These are phyloP conservation scores for Pyrgilauda ruficollis DNA, from an alignment of 2,113 vertebrate genomes.

Conservation along the genomic window DNA sequence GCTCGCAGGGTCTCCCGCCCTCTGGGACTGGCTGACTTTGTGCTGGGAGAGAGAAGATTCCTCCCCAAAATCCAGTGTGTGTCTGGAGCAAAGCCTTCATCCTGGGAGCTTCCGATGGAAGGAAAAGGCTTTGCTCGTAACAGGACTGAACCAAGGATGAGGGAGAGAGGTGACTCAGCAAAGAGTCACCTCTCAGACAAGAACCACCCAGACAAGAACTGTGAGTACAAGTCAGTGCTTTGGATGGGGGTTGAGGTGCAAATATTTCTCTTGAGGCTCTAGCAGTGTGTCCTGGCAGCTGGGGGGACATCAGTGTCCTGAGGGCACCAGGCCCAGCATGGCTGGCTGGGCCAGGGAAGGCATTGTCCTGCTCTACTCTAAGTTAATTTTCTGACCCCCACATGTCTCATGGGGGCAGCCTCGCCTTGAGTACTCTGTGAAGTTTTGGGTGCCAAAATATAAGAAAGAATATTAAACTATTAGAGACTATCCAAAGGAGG, in stretches of 20 bases:
- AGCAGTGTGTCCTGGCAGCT: neutral
- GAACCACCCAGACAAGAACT: neutral
- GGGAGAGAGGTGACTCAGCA: neutral
- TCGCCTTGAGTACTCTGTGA: neutral
- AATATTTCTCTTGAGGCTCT: neutral
- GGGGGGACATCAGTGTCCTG: neutral
- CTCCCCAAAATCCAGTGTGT: neutral
- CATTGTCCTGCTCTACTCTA: neutral
- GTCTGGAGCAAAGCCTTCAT: neutral
- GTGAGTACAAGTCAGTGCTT: neutral
- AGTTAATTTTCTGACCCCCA: neutral
- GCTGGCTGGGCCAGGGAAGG: fast-evolving
- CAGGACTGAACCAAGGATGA: neutral
- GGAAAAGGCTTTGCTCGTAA: neutral
- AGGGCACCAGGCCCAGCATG: neutral
- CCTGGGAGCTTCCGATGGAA: neutral
- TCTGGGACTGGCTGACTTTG: neutral
- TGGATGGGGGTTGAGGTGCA: neutral
- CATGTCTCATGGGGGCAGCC: neutral
- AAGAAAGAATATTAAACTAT: too few species aligned
- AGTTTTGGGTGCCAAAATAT: neutral
- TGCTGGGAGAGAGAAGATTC: neutral
- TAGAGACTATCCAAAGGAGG: neutral
- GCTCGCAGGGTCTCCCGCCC: neutral
- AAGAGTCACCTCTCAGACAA: too few species aligned